Evolutionary conservation across 2,797 vertebrate genomes (phyloP).

Genomic region (Tangara arthus): DNA sequence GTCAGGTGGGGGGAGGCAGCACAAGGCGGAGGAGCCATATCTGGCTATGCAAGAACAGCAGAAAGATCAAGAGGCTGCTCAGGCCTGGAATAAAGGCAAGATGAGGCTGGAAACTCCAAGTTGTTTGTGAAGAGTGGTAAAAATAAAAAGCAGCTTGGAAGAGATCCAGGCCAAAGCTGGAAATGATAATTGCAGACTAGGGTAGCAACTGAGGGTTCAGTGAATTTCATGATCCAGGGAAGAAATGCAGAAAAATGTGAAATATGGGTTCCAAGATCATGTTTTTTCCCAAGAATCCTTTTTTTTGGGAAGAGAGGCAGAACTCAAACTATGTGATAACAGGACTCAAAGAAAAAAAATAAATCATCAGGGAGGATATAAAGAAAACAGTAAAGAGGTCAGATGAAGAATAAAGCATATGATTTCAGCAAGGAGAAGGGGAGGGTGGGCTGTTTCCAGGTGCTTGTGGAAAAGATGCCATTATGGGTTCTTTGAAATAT

Average conservation of each 20-base stretch:
- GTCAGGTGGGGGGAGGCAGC: accelerated
- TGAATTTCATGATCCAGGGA: not conserved
- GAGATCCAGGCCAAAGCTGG: not conserved
- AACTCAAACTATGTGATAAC: not conserved
- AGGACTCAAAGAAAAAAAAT: not conserved
- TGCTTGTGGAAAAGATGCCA: not conserved
- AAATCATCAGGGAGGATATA: not conserved
- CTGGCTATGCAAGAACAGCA: not conserved
- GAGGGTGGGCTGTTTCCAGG: not conserved
- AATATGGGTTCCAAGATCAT: not conserved
- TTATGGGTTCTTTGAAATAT: not conserved
- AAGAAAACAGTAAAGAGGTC: not conserved
- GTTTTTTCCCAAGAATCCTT: not conserved
- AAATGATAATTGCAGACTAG: not conserved
- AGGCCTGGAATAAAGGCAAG: not conserved
- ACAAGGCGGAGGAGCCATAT: not conserved
- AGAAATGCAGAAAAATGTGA: not conserved
- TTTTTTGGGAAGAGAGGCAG: not conserved
- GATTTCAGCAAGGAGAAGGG: not conserved
- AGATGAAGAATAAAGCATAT: not conserved
- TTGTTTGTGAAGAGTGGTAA: not conserved
- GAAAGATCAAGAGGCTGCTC: not conserved
- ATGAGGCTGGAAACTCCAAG: not conserved
- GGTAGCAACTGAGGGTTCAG: not conserved
- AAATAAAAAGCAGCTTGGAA: not conserved